Conservation (phyloP, 1,140 invertebrate genomes). For the Aethina tumida region DNA sequence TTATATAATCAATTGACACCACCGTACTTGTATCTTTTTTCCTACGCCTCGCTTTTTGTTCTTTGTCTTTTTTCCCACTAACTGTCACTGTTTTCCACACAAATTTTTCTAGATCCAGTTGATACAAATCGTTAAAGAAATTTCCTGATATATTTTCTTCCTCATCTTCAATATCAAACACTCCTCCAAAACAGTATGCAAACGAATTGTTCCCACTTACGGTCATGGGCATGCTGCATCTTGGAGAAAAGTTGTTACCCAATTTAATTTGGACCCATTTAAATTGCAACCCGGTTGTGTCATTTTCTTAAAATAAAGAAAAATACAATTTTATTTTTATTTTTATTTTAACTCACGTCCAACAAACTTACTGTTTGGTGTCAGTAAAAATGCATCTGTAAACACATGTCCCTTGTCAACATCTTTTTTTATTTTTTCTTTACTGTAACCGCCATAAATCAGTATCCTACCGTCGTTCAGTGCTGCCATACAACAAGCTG, state of each 20-base stretch:
- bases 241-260: slow-evolving; percentile 52
- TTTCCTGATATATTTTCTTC: slow-evolving; percentile 69
- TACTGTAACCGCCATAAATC: slow-evolving; percentile 82
- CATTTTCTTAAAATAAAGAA: slow-evolving; percentile 44
- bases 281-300: slow-evolving; percentile 54
- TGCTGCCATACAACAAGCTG: slow-evolving; percentile 60
- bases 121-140: slow-evolving; percentile 75
- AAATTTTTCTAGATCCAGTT: slow-evolving; percentile 65
- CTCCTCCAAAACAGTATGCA: slow-evolving; percentile 64
- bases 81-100: slow-evolving; percentile 57
- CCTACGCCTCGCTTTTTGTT: slow-evolving; percentile 33
- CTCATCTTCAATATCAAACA: slow-evolving; percentile 71
- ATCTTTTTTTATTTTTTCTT: slow-evolving; percentile 67
- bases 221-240: slow-evolving; percentile 52
- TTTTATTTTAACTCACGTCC: slow-evolving; percentile 1
- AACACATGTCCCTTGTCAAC: slow-evolving; percentile 72
- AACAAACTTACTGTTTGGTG: slow-evolving; percentile 51
- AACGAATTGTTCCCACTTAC: slow-evolving; percentile 40
- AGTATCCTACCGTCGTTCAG: slow-evolving; percentile 54
- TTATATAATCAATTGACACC: too few relatives aligned
- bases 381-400: slow-evolving; percentile 71
- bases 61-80: slow-evolving; percentile 39
- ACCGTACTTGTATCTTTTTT: slow-evolving; percentile 32
- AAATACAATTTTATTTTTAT: not conserved
- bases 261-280: slow-evolving; percentile 67